These are phyloP conservation scores for Dryobotodes eremita DNA, from an alignment of 2,888 invertebrate species.

Conservation along the genomic window DNA sequence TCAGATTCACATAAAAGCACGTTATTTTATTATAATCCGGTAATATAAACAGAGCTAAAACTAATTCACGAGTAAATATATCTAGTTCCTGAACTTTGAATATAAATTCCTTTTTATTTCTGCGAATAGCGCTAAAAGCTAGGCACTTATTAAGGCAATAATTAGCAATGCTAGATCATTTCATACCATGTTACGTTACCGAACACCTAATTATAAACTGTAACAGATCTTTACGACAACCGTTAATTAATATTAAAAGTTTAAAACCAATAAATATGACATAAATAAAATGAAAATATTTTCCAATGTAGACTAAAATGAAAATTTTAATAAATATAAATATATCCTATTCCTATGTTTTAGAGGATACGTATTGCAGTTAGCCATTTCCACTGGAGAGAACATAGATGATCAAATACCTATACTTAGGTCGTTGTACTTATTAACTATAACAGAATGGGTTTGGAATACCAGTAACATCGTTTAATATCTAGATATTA, in stretches of 20 bases:
- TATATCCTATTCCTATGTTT: slow-evolving; percentile 39
- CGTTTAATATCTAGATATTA: slow-evolving; percentile 50
- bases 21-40: slow-evolving; percentile 37
- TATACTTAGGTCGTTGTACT: slow-evolving; percentile 66
- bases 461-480: slow-evolving; percentile 66
- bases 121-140: slow-evolving; percentile 46
- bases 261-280: slow-evolving; percentile 47
- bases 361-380: slow-evolving; percentile 50
- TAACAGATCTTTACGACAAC: slow-evolving; percentile 72
- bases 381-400: slow-evolving; percentile 42
- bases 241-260: slow-evolving; percentile 42
- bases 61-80: slow-evolving; percentile 42
- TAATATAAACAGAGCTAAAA: slow-evolving; percentile 49
- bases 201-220: slow-evolving; percentile 68
- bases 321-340: slow-evolving; percentile 55
- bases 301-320: slow-evolving; percentile 23
- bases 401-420: slow-evolving; percentile 48
- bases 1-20: slow-evolving; percentile 25
- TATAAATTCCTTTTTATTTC: slow-evolving; percentile 25
- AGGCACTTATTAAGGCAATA: slow-evolving; percentile 68
- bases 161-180: slow-evolving; percentile 64
- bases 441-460: slow-evolving; percentile 61
- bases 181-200: slow-evolving; percentile 64
- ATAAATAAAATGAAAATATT: slow-evolving; percentile 33
- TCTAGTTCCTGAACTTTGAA: slow-evolving; percentile 29